phyloP scores from a whole-genome alignment of 2,888 invertebrate genomes.

The Erebia epiphron region DNA sequence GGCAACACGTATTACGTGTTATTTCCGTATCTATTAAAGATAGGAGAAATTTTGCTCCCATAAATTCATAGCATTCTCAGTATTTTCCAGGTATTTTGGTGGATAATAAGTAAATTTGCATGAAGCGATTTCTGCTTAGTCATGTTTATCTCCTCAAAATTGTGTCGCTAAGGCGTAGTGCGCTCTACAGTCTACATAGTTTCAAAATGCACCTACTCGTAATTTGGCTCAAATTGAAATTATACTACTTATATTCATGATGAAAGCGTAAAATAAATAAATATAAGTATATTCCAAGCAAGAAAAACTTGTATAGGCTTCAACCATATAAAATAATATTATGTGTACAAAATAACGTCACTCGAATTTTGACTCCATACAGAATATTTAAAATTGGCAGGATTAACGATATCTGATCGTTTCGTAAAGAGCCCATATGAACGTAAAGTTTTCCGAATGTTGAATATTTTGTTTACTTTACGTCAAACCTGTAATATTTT shows the following conservation, averaged over 20 bases:
- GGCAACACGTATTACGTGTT: conserved; percentile 33
- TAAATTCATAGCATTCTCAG: neutral
- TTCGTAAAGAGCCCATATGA: conserved; percentile 5
- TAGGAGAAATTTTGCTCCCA: conserved; percentile 24
- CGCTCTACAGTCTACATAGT: neutral
- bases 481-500: neutral
- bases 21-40: conserved; percentile 36
- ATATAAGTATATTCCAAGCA: no score
- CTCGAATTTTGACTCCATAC: neutral
- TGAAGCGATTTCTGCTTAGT: neutral
- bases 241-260: neutral
- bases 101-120: neutral
- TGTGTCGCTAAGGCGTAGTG: neutral
- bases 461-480: neutral
- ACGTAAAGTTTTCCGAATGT: neutral
- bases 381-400: conserved; percentile 8
- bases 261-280: neutral
- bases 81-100: neutral
- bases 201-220: neutral
- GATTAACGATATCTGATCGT: conserved; percentile 12
- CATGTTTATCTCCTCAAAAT: conserved; percentile 4
- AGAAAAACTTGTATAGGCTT: no score
- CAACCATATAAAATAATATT: no score
- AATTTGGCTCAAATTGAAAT: neutral
- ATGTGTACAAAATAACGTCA: neutral